Evolutionary conservation across 2,113 vertebrate species (phyloP).

Genomic region (Hippocampus abdominalis): DNA sequence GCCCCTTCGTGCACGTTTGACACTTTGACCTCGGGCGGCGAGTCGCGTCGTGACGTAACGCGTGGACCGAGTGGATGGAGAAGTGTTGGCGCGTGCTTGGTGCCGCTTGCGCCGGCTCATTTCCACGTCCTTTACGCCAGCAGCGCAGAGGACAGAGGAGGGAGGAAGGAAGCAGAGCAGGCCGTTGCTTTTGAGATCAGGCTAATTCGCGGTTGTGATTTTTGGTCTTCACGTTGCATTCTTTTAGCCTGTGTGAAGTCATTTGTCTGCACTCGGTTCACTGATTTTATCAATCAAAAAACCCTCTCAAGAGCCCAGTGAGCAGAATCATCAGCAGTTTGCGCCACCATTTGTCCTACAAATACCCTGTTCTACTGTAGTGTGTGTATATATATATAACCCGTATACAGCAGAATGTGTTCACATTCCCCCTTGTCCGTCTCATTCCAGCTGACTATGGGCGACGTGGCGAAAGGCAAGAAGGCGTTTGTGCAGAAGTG

Average conservation of each 20-base stretch:
- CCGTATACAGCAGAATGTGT: background rate
- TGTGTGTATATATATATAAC: too few relatives aligned
- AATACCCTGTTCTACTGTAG: too few relatives aligned
- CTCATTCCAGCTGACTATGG: slow-evolving; percentile 59
- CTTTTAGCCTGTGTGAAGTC: too few relatives aligned
- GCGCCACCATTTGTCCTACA: too few relatives aligned
- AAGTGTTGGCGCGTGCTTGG: background rate
- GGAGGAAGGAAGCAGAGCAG: background rate
- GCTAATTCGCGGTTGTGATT: background rate
- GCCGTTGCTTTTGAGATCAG: background rate
- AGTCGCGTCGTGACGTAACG: background rate
- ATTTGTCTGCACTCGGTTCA: too few relatives aligned
- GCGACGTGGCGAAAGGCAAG: slow-evolving; percentile 75
- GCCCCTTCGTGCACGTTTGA: background rate
- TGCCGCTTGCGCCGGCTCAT: background rate
- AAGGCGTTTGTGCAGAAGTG: slow-evolving; percentile 81
- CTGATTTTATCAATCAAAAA: too few relatives aligned
- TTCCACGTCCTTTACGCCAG: slow-evolving; percentile 45
- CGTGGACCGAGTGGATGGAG: accelerated
- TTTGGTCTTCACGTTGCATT: too few relatives aligned
- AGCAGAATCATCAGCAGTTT: too few relatives aligned
- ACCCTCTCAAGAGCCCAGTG: too few relatives aligned
- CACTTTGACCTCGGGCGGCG: background rate
- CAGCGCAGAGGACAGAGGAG: background rate
- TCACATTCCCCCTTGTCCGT: background rate